Evolutionary conservation across 2,888 invertebrate species (phyloP).

Genomic region (Chaetogeoica ovagalla): DNA sequence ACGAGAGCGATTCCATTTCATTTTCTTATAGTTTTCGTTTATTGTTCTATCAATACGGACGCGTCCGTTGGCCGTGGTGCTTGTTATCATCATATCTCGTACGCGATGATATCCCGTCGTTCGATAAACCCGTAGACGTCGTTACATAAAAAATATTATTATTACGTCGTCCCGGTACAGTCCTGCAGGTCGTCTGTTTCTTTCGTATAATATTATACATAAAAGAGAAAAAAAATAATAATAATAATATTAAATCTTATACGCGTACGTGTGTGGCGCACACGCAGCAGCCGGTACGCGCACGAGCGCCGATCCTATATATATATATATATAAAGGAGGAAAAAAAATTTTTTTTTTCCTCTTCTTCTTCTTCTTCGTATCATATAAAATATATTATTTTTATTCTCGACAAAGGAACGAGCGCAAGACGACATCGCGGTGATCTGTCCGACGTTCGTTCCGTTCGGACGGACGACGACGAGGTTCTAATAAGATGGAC

Average conservation of each 20-base stretch:
- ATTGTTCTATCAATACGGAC: neutral
- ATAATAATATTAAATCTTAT: no score
- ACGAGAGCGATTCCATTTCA: neutral
- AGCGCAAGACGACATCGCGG: slow-evolving; percentile 26
- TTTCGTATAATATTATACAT: neutral
- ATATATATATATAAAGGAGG: neutral
- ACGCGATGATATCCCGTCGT: no score
- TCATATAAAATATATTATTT: neutral
- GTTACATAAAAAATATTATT: neutral
- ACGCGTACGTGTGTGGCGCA: neutral
- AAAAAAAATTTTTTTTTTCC: neutral
- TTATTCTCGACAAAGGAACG: slow-evolving; percentile 30
- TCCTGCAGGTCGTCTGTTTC: neutral
- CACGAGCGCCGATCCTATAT: neutral
- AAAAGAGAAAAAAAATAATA: no score
- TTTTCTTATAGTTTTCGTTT: neutral
- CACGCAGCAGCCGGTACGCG: neutral
- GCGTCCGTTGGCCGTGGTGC: no score
- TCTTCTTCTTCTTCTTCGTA: neutral
- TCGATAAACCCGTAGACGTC: neutral
- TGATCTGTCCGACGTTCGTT: slow-evolving; percentile 14
- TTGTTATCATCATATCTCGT: neutral
- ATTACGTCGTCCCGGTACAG: no score
- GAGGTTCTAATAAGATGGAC: slow-evolving; percentile 33
- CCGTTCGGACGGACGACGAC: neutral